Conservation (phyloP, 2,113 vertebrate species). For the Zingel zingel region DNA sequence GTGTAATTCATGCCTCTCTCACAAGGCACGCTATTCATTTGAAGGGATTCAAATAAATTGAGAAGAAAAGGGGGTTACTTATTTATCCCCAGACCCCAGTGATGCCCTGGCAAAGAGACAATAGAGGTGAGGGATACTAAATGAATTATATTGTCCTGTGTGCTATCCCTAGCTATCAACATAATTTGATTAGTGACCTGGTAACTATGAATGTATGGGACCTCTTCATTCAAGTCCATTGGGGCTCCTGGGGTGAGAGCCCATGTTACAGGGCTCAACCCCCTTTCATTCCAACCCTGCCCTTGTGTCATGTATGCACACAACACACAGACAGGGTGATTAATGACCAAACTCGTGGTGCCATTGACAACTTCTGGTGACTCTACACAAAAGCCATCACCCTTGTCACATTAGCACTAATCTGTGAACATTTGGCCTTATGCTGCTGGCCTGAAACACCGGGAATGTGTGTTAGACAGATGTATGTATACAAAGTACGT, state of each 20-base stretch:
- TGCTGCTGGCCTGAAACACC: slow-evolving; percentile 36
- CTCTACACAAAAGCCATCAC: slow-evolving; percentile 79
- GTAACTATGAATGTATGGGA: slow-evolving; percentile 77
- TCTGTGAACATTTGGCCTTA: slow-evolving; percentile 61
- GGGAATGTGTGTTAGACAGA: slow-evolving; percentile 35
- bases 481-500: slow-evolving; percentile 27
- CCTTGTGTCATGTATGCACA: slow-evolving; percentile 78
- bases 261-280: slow-evolving; percentile 70
- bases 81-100: slow-evolving; percentile 70
- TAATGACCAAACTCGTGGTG: slow-evolving; percentile 80
- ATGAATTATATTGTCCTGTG: slow-evolving; percentile 81
- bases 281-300: slow-evolving; percentile 65
- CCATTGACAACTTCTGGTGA: slow-evolving; percentile 80
- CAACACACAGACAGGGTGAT: slow-evolving; percentile 78
- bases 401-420: slow-evolving; percentile 76
- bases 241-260: slow-evolving; percentile 69
- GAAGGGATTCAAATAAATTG: slow-evolving; percentile 62
- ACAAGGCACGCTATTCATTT: slow-evolving; percentile 70
- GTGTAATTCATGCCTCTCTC: slow-evolving; percentile 64
- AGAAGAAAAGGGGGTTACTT: slow-evolving; percentile 67
- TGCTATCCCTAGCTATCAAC: slow-evolving; percentile 74
- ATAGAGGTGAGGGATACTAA: slow-evolving; percentile 73
- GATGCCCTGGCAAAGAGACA: slow-evolving; percentile 70
- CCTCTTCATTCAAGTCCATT: slow-evolving; percentile 78
- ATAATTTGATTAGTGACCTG: slow-evolving; percentile 87